A percentile compares a stretch with the other conserved stretches of the same genome.
Evolutionary conservation across 2,113 vertebrate species (phyloP).

Genomic region (Heptranchias perlo): DNA sequence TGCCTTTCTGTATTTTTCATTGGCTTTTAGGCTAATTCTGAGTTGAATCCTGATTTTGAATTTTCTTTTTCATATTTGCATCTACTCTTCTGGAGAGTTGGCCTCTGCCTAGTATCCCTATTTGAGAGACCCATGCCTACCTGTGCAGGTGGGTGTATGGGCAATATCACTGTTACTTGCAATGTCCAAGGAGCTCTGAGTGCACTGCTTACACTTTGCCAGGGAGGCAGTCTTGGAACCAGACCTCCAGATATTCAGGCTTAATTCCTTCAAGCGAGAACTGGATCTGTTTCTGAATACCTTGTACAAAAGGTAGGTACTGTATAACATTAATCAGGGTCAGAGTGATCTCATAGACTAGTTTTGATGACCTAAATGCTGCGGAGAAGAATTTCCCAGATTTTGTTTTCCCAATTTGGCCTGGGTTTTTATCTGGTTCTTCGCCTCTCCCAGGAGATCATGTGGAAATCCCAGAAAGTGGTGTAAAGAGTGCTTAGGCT

Average conservation of each 20-base stretch:
- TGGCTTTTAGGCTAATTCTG: neutral
- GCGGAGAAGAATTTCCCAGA: neutral
- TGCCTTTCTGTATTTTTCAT: neutral
- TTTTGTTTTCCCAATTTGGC: neutral
- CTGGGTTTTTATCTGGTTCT: neutral
- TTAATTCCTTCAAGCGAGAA: neutral
- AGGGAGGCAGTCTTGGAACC: neutral
- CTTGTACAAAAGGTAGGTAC: neutral
- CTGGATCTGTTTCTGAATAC: neutral
- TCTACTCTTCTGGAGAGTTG: neutral
- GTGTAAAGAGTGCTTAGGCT: no score
- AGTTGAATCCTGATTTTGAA: neutral
- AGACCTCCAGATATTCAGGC: neutral
- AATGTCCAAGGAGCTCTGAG: neutral
- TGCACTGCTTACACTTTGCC: neutral
- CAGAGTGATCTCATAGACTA: neutral
- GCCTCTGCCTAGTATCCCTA: neutral
- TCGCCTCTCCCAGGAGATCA: neutral
- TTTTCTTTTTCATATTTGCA: neutral
- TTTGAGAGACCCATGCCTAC: neutral
- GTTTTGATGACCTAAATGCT: neutral
- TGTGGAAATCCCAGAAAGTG: no score
- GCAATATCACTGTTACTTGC: neutral
- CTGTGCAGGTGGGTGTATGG: neutral
- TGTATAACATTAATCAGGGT: neutral